Percentiles rank a stretch among this genome's conserved stretches.
These are phyloP conservation scores for Brienomyrus brachyistius DNA, from an alignment of 2,113 vertebrate genomes.

Conservation along the genomic window DNA sequence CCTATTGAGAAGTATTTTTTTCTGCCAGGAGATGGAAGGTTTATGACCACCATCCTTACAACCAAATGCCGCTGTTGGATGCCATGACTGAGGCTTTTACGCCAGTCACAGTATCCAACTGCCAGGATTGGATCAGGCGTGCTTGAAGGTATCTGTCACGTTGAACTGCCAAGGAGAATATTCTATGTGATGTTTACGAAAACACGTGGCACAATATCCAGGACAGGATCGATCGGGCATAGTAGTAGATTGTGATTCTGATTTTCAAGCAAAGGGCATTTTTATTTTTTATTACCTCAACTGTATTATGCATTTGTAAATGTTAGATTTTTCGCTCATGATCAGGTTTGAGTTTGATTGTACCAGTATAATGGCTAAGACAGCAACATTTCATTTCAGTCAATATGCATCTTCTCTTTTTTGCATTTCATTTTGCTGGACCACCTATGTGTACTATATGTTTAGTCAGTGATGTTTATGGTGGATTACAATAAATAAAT, in stretches of 20 bases:
- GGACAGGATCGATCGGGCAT: not conserved
- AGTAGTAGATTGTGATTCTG: not conserved
- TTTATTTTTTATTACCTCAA: not conserved
- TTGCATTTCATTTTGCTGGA: not conserved
- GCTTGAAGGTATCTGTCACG: not conserved
- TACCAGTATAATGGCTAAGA: not conserved
- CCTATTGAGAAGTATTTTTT: not conserved
- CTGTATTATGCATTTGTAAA: not conserved
- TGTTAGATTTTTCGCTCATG: not conserved
- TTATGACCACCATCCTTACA: not conserved
- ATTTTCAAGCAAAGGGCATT: not conserved
- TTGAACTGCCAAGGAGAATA: not conserved
- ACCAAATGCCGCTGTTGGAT: not conserved
- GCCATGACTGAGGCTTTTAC: not conserved
- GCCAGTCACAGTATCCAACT: not conserved
- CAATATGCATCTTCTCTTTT: not conserved
- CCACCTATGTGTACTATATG: not conserved
- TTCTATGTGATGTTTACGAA: not conserved
- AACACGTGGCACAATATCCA: not conserved
- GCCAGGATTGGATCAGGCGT: not conserved
- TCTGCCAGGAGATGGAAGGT: not conserved
- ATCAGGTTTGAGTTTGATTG: not conserved
- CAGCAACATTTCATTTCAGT: not conserved
- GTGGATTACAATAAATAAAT: not conserved
- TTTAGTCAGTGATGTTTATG: not conserved